These are phyloP conservation scores for Pomphorhynchus laevis DNA, from an alignment of 1,140 invertebrate species.

Conservation along the genomic window DNA sequence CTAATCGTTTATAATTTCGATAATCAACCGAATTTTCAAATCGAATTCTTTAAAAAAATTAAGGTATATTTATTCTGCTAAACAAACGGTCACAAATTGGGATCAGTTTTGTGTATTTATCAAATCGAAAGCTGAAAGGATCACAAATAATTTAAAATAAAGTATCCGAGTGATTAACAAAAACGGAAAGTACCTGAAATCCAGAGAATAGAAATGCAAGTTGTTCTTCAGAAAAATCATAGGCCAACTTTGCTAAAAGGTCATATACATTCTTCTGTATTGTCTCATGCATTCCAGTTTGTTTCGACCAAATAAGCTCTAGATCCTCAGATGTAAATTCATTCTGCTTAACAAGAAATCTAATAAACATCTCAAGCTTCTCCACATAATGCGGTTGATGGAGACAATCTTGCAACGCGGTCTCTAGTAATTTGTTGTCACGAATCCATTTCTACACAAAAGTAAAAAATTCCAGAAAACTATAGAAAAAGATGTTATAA, in stretches of 20 bases:
- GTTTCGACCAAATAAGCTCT: slow-evolving; percentile 71
- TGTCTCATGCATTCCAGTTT: slow-evolving; percentile 63
- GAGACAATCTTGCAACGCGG: slow-evolving; percentile 61
- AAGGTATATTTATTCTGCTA: not conserved
- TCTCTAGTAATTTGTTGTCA: slow-evolving; percentile 67
- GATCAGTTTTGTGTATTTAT: too few species aligned
- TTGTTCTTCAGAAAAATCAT: slow-evolving; percentile 86
- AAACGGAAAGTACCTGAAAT: slow-evolving; percentile 36
- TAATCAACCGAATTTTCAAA: too few species aligned
- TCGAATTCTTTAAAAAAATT: slow-evolving; percentile 36
- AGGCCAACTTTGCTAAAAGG: slow-evolving; percentile 63
- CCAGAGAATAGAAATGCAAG: slow-evolving; percentile 81
- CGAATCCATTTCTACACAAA: slow-evolving; percentile 52
- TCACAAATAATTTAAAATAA: not conserved
- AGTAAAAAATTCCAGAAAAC: not conserved
- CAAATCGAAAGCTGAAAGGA: too few species aligned
- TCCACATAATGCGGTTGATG: slow-evolving; percentile 83
- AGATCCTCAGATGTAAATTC: slow-evolving; percentile 53
- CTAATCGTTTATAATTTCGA: too few species aligned
- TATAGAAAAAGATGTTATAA: slow-evolving; percentile 5
- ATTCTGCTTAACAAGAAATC: slow-evolving; percentile 75
- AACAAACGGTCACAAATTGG: too few species aligned
- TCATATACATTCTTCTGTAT: slow-evolving; percentile 90
- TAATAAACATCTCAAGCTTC: slow-evolving; percentile 72
- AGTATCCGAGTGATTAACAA: not conserved